phyloP scores from a whole-genome alignment of 2,797 vertebrate species.

The Parauchenoglanis punctatus region DNA sequence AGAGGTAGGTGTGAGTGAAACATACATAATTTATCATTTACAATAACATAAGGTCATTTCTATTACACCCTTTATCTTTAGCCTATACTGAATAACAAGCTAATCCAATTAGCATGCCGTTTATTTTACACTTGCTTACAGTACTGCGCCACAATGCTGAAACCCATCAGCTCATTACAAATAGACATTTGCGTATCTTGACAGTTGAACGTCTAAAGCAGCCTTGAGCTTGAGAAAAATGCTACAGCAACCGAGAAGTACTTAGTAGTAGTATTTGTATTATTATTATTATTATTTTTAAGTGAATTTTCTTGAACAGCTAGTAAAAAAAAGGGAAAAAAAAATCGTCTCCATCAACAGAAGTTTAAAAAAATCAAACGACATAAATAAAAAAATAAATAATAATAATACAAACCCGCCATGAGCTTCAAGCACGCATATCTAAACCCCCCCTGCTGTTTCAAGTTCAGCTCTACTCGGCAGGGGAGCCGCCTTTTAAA shows the following conservation, averaged over 20 bases:
- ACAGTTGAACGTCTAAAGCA: neutral
- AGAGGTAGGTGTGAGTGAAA: too few relatives aligned
- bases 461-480: conserved; percentile 51
- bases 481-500: conserved; percentile 52
- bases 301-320: neutral
- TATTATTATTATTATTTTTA: neutral
- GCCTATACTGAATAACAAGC: too few relatives aligned
- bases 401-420: too few relatives aligned
- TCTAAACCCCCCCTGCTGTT: conserved; percentile 58
- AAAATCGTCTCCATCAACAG: neutral
- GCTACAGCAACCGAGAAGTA: neutral
- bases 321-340: too few relatives aligned
- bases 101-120: too few relatives aligned
- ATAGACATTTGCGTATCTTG: neutral
- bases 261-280: neutral
- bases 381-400: neutral
- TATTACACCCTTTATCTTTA: too few relatives aligned
- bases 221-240: neutral
- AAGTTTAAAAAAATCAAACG: neutral
- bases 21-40: too few relatives aligned
- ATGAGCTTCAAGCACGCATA: conserved; percentile 33
- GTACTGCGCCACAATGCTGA: too few relatives aligned
- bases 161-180: too few relatives aligned
- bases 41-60: too few relatives aligned
- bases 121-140: too few relatives aligned